Conservation (phyloP, 2,888 invertebrate species). For the Andrena minutula region DNA sequence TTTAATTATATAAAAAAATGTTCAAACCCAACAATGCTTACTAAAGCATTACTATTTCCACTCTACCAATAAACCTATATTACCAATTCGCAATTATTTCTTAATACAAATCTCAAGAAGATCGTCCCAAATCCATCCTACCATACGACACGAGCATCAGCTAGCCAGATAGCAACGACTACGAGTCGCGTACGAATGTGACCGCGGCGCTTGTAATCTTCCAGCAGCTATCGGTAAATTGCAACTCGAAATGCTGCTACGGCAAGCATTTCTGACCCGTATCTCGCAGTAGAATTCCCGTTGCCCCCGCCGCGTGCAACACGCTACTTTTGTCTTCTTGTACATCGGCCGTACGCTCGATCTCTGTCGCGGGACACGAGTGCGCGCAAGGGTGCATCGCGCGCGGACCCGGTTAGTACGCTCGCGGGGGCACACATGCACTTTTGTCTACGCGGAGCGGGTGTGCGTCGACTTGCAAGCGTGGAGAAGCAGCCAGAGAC, state of each 20-base stretch:
- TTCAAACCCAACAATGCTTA: neutral
- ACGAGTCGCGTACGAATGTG: conserved; percentile 6
- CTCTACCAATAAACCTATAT: neutral
- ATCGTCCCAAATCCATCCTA: conserved; percentile 27
- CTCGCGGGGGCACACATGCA: conserved; percentile 46
- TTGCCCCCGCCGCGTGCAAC: conserved; percentile 60
- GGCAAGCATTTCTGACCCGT: conserved; percentile 83
- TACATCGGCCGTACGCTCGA: conserved; percentile 36
- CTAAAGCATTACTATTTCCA: neutral
- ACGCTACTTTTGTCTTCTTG: conserved; percentile 63
- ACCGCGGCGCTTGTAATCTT: conserved; percentile 50
- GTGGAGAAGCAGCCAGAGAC: conserved; percentile 20
- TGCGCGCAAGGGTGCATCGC: conserved; percentile 71
- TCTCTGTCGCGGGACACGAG: conserved; percentile 47
- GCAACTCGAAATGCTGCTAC: conserved; percentile 82
- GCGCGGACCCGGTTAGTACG: conserved; percentile 56
- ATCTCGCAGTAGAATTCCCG: conserved; percentile 77
- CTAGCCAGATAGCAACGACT: conserved; percentile 8
- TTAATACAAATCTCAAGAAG: conserved; percentile 45
- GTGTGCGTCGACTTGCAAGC: conserved; percentile 32
- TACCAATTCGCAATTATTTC: conserved; percentile 9
- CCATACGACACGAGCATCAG: neutral
- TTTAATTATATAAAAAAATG: neutral
- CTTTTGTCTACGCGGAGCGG: conserved; percentile 44
- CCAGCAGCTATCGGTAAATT: conserved; percentile 76